phyloP scores from a whole-genome alignment of 1,140 invertebrate species.

The Pachyrhynchus sulphureomaculatus region DNA sequence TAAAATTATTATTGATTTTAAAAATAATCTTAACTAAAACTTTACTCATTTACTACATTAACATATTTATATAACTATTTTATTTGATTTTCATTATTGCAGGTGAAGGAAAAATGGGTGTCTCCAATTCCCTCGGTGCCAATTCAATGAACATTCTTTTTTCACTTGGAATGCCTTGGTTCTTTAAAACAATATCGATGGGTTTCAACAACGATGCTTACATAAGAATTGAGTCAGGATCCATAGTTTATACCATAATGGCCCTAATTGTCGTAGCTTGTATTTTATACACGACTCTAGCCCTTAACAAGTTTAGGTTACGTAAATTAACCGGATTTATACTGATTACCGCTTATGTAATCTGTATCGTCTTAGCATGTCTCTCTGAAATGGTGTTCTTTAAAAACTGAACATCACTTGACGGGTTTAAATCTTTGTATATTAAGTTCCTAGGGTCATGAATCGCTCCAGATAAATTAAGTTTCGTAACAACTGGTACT shows the following conservation, averaged over 20 bases:
- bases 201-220: constrained; percentile 50
- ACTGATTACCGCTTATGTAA: constrained; percentile 60
- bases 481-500: too few relatives aligned
- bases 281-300: constrained; percentile 59
- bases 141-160: constrained; percentile 83
- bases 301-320: constrained; percentile 60
- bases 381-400: constrained; percentile 49
- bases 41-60: constrained; percentile 3
- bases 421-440: neutral
- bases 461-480: too few relatives aligned
- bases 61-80: too few relatives aligned
- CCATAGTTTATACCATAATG: constrained; percentile 66
- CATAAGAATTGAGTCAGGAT: constrained; percentile 59
- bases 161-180: constrained; percentile 84
- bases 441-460: neutral
- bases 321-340: constrained; percentile 60
- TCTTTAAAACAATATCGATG: constrained; percentile 68
- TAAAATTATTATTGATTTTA: too few relatives aligned
- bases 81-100: constrained; percentile 12
- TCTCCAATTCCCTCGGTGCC: constrained; percentile 81
- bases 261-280: constrained; percentile 62
- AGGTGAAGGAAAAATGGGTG: constrained; percentile 82
- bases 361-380: constrained; percentile 65
- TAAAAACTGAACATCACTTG: neutral
- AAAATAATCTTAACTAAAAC: too few relatives aligned